phyloP scores from a whole-genome alignment of 2,888 invertebrate genomes.

The Spicauda simplicius region DNA sequence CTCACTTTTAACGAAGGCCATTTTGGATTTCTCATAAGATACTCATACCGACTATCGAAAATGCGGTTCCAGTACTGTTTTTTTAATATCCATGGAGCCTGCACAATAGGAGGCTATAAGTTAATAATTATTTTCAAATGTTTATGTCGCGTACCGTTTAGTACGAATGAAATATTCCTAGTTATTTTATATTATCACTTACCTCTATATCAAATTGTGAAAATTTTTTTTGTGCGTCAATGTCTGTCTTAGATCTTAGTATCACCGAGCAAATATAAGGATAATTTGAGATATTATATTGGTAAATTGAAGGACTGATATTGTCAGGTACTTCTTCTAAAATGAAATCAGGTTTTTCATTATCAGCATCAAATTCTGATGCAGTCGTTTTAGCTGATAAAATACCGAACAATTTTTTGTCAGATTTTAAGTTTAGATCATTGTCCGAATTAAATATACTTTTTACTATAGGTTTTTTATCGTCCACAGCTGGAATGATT shows the following conservation, averaged over 20 bases:
- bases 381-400: not conserved
- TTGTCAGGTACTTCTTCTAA: conserved; percentile 54
- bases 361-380: conserved; percentile 41
- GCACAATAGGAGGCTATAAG: not conserved
- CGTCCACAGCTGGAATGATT: conserved; percentile 8
- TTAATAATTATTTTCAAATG: no score
- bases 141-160: no score
- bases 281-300: conserved; percentile 51
- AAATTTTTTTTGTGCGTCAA: conserved; percentile 65
- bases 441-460: conserved; percentile 19
- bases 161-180: no score
- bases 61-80: conserved; percentile 68
- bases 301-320: conserved; percentile 44
- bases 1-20: conserved; percentile 74
- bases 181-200: not conserved
- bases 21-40: conserved; percentile 67
- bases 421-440: conserved; percentile 1
- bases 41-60: conserved; percentile 72
- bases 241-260: conserved; percentile 54
- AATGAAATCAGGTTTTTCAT: conserved; percentile 59
- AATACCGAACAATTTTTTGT: not conserved
- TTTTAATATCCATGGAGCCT: conserved; percentile 65
- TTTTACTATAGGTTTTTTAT: conserved; percentile 5
- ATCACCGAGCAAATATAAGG: conserved; percentile 54
- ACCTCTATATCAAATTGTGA: conserved; percentile 69